A percentile compares a stretch with the other conserved stretches of the same genome.
Evolutionary conservation across 2,888 invertebrate genomes (phyloP).

Genomic region (Amphipoea oculea): DNA sequence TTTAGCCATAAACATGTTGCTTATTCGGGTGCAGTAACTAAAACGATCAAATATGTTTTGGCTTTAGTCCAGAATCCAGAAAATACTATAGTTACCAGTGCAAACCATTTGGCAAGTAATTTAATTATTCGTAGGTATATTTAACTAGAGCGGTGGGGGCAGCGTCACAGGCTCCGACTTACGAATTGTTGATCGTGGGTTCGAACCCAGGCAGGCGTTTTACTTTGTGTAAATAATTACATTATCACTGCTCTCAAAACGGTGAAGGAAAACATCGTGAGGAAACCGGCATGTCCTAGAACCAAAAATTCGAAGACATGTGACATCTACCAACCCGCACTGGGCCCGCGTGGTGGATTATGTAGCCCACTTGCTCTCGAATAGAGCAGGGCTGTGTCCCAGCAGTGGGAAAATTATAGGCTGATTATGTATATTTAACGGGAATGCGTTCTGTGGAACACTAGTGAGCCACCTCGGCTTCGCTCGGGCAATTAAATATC

Average conservation of each 20-base stretch:
- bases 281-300: not conserved
- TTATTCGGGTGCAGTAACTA: not conserved
- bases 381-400: not conserved
- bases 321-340: not conserved
- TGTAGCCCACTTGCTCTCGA: not conserved
- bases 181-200: not conserved
- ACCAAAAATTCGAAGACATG: not conserved
- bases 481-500: not conserved
- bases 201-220: not conserved
- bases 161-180: not conserved
- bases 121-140: constrained; percentile 3
- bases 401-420: not conserved
- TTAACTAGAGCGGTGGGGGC: not conserved
- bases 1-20: not conserved
- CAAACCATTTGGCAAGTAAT: constrained; percentile 1
- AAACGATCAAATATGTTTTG: constrained; percentile 25
- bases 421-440: not conserved
- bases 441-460: not conserved
- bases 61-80: constrained; percentile 5
- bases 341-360: not conserved
- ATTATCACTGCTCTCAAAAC: not conserved
- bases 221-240: not conserved
- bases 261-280: not conserved
- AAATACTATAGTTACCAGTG: constrained; percentile 2
- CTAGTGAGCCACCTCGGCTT: not conserved